Percentiles rank a stretch among this genome's conserved stretches.
Evolutionary conservation across 2,797 vertebrate genomes (phyloP).

Genomic region (Lagodon rhomboides): DNA sequence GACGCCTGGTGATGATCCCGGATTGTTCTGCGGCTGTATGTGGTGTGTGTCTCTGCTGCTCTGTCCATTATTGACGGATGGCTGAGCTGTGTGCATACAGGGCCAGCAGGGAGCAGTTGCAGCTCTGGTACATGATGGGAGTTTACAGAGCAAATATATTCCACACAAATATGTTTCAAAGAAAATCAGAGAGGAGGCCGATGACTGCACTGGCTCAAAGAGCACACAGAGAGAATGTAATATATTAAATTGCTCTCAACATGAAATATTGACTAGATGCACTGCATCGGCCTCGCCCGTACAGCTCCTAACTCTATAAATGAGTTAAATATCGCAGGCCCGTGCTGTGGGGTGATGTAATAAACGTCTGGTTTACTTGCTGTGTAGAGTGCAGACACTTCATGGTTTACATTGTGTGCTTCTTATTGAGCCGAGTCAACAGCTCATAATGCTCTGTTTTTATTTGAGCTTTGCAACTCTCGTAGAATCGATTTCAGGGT

Average conservation of each 20-base stretch:
- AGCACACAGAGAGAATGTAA: constrained; percentile 58
- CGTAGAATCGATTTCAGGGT: constrained; percentile 64
- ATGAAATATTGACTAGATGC: constrained; percentile 72
- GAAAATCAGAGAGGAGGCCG: constrained; percentile 51
- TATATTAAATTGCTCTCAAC: constrained; percentile 69
- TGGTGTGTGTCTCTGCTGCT: neutral
- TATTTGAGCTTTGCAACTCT: constrained; percentile 60
- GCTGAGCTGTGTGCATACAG: constrained; percentile 5
- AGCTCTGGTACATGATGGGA: constrained; percentile 32
- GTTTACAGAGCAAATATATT: constrained; percentile 60
- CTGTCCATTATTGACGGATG: constrained; percentile 6
- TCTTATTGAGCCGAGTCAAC: constrained; percentile 60
- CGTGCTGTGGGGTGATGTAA: constrained; percentile 59
- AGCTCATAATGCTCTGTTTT: constrained; percentile 59
- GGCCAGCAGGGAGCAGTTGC: constrained; percentile 39
- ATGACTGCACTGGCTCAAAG: constrained; percentile 50
- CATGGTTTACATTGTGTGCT: constrained; percentile 58
- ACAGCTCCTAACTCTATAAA: constrained; percentile 61
- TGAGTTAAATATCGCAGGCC: constrained; percentile 59
- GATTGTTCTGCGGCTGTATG: neutral
- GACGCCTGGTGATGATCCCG: neutral
- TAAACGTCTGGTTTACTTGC: constrained; percentile 53
- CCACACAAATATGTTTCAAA: constrained; percentile 55
- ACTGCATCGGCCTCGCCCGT: constrained; percentile 51
- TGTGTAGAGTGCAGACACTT: constrained; percentile 56